A percentile compares a stretch with the other conserved stretches of the same genome.
phyloP scores from a whole-genome alignment of 2,113 vertebrate genomes.

The Ondatra zibethicus region DNA sequence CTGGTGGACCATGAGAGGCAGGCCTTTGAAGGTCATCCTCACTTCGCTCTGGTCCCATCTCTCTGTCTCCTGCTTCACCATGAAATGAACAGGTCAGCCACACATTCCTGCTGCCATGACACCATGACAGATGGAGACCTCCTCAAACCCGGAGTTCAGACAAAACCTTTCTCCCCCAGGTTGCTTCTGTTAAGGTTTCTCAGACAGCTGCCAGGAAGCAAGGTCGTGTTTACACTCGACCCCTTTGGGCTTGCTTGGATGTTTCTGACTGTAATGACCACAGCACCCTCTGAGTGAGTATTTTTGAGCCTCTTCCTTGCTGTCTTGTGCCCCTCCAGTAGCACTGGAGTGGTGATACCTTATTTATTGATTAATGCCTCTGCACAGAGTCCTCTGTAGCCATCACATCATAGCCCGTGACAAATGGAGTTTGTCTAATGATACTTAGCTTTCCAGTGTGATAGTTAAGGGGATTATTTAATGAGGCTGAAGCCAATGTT shows the following conservation, averaged over 20 bases:
- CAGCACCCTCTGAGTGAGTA: neutral
- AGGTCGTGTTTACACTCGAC: accelerated
- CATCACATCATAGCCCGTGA: slow-evolving; percentile 35
- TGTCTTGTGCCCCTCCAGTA: neutral
- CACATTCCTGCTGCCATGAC: neutral
- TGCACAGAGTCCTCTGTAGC: neutral
- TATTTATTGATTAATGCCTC: neutral
- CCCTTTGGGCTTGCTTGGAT: accelerated
- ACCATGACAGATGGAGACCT: neutral
- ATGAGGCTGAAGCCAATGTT: slow-evolving; percentile 70
- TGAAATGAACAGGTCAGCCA: neutral
- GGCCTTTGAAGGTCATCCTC: neutral
- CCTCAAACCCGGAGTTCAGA: neutral
- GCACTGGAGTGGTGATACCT: neutral
- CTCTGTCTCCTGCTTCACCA: neutral
- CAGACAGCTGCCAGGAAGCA: accelerated
- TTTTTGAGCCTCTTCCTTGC: neutral
- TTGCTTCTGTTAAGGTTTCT: neutral
- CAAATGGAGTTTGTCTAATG: slow-evolving; percentile 54
- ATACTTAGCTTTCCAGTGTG: slow-evolving; percentile 60
- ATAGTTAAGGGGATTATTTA: slow-evolving; percentile 74
- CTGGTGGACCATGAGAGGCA: neutral
- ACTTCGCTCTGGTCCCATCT: neutral
- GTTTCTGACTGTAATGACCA: neutral
- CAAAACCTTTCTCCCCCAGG: neutral